phyloP scores from a whole-genome alignment of 2,113 vertebrate genomes.

The Nansenia antarctica region DNA sequence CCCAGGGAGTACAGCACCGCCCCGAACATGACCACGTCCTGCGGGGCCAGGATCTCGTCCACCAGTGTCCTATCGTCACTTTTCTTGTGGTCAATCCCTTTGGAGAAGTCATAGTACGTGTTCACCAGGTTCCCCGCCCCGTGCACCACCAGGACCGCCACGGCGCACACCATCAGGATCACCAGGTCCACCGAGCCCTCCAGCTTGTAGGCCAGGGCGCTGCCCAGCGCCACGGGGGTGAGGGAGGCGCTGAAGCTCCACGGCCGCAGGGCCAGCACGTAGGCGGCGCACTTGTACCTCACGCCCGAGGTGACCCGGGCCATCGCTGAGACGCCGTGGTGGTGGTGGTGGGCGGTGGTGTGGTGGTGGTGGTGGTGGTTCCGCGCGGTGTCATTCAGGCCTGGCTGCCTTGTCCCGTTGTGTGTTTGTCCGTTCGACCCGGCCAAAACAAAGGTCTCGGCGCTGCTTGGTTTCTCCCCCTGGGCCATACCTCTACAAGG shows the following conservation, averaged over 20 bases:
- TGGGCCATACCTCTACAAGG: conserved; percentile 57
- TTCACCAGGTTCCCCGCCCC: conserved; percentile 96
- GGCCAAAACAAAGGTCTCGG: conserved; percentile 60
- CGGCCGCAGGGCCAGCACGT: conserved; percentile 90
- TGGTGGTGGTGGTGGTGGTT: conserved; percentile 29
- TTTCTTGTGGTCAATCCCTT: conserved; percentile 98
- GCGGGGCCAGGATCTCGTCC: conserved; percentile 92
- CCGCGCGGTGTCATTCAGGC: conserved; percentile 27
- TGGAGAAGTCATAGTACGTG: conserved; percentile 99
- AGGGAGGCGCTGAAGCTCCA: conserved; percentile 98
- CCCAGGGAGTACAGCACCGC: conserved; percentile 92
- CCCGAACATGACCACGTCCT: conserved; percentile 94
- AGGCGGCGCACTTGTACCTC: conserved; percentile 88
- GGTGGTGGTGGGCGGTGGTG: conserved; percentile 4
- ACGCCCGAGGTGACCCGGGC: conserved; percentile 62
- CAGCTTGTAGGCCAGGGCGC: conserved; percentile 88
- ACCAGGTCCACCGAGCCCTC: conserved; percentile 85
- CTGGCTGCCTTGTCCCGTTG: conserved; percentile 58
- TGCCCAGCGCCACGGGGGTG: conserved; percentile 91
- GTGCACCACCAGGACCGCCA: conserved; percentile 90
- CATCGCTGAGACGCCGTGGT: conserved; percentile 54
- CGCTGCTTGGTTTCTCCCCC: conserved; percentile 55
- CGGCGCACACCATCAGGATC: conserved; percentile 86
- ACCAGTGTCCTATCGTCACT: conserved; percentile 97
- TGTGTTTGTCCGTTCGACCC: conserved; percentile 73